Evolutionary conservation across 2,888 invertebrate genomes (phyloP).

Genomic region (Andrena fulva): DNA sequence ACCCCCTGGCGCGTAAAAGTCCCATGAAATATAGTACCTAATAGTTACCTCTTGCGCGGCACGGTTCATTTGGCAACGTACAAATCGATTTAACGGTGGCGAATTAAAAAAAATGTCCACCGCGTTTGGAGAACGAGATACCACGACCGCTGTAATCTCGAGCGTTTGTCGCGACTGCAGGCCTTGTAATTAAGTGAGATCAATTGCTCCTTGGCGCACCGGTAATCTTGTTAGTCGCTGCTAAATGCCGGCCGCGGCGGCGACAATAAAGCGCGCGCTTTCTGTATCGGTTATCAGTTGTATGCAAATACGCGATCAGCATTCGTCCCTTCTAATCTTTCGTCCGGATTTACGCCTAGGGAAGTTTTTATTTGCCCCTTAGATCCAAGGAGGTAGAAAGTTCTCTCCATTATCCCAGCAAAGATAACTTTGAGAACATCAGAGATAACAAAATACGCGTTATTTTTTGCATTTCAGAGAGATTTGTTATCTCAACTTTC

Average conservation of each 20-base stretch:
- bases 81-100: conserved; percentile 27
- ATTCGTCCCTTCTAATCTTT: conserved; percentile 17
- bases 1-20: not conserved
- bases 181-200: conserved; percentile 64
- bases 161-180: conserved; percentile 55
- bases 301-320: conserved; percentile 49
- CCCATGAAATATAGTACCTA: not conserved
- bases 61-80: not conserved
- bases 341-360: not conserved
- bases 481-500: no score
- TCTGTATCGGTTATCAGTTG: conserved; percentile 42
- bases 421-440: no score
- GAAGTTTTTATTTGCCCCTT: not conserved
- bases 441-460: no score
- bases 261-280: conserved; percentile 55
- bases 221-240: conserved; percentile 65
- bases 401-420: no score
- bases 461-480: no score
- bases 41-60: not conserved
- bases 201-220: conserved; percentile 57
- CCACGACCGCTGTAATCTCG: conserved; percentile 43
- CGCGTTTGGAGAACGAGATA: conserved; percentile 27
- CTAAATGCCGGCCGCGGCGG: conserved; percentile 52
- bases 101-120: not conserved
- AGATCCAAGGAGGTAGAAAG: not conserved